Base-by-base conservation (phyloP, 2,113 vertebrate species). In the Podarcis muralis region DNA sequence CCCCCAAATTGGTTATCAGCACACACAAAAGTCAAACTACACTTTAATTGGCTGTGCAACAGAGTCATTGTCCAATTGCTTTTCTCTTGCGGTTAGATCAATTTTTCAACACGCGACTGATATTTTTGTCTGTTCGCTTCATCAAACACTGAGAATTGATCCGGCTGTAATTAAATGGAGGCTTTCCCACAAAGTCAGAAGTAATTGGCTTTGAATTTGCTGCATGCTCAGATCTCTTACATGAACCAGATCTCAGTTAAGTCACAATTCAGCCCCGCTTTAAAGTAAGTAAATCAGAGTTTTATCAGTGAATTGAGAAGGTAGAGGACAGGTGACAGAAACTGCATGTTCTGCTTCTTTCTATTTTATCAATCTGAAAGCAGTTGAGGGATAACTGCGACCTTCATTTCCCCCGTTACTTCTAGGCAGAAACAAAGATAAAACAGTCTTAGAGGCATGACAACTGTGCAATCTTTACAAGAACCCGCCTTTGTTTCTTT, bases 401-500 rank as follows among this genome's bases (percentile, higher is more conserved):
- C 16, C 11, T 62, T 71, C 43, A 16, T 37, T 16, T 16, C 18
- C 1, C 48, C 71, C 25, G 20, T 59, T 40, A 76, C 6, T 53
- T 81, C 11, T 22, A 23, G 90, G 37, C 8, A 43, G 25, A 32
- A 65, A 57, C 72, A 66, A 35, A 62, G 16, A 89, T 91, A 91
- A 76, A 40, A 74, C 27, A 91, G 57, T 68, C 59, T n/a, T 74
- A 6, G 59, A 90, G 20, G 81, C 69, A 23, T 88, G 83, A 74
- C 62, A 84, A 30, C 78, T 87, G 12, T 82, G 75, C 57, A 89
- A 30, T 15, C 85, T 12, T 8, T 22, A 81, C 40, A 22, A 88
- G 13, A 85, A 81, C 77, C 2, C 8, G 72, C 11, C 86, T 92
- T 48, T 83, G 40, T 89, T 87, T 85, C 81, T 77, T 85, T 76